Percentiles rank a stretch among this genome's conserved stretches.
Evolutionary conservation across 2,888 invertebrate genomes (phyloP).

Genomic region (Microchrysa polita): DNA sequence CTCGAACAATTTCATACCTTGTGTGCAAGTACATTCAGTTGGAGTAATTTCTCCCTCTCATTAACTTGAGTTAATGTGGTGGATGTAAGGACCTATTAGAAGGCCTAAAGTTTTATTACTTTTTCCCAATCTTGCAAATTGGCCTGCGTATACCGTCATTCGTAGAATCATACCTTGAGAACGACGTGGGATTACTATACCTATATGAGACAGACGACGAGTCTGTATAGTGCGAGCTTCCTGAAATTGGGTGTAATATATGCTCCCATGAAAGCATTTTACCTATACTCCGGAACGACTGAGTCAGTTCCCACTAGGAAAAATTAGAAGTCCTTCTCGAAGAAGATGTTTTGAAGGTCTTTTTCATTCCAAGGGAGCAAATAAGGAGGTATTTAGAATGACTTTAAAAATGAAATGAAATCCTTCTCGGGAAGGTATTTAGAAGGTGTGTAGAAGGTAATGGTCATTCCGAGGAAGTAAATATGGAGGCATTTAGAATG

Average conservation of each 20-base stretch:
- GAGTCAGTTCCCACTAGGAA: too few species aligned
- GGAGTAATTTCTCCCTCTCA: slow-evolving; percentile 35
- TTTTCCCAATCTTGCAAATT: slow-evolving; percentile 33
- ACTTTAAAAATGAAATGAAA: too few species aligned
- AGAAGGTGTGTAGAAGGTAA: too few species aligned
- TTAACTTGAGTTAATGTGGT: slow-evolving; percentile 40
- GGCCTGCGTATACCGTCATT: slow-evolving; percentile 1
- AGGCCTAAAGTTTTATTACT: slow-evolving; percentile 42
- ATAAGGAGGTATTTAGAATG: too few species aligned
- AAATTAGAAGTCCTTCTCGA: too few species aligned
- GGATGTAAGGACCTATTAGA: slow-evolving; percentile 37
- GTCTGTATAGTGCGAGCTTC: neutral
- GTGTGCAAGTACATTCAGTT: neutral
- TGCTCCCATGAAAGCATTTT: neutral
- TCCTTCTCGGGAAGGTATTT: too few species aligned
- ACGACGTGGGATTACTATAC: neutral
- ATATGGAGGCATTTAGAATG: too few species aligned
- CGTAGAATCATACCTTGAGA: too few species aligned
- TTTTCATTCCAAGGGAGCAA: too few species aligned
- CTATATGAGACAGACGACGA: too few species aligned
- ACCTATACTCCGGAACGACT: neutral
- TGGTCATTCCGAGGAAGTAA: too few species aligned
- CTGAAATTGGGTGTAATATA: slow-evolving; percentile 7
- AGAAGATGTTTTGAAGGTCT: too few species aligned
- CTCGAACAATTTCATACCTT: slow-evolving; percentile 10